Conservation (phyloP, 2,888 invertebrate genomes). For the Tortrix viridana region DNA sequence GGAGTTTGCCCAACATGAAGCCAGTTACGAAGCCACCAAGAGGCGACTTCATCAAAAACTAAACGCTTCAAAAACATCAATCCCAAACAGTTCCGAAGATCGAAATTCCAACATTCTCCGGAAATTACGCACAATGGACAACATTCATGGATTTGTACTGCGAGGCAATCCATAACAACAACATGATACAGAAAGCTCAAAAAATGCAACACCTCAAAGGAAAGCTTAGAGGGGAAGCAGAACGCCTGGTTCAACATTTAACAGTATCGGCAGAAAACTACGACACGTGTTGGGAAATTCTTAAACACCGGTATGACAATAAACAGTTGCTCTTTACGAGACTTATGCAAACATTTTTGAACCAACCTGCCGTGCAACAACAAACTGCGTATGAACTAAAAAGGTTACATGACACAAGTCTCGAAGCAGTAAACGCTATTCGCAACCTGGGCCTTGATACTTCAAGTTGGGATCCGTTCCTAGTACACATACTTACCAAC, state of each 20-base stretch:
- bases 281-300: constrained; percentile 39
- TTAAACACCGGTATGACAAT: constrained; percentile 39
- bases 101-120: constrained; percentile 21
- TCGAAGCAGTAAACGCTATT: neutral
- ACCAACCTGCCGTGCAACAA: neutral
- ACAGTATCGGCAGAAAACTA: constrained; percentile 40
- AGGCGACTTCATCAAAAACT: constrained; percentile 1
- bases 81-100: constrained; percentile 14
- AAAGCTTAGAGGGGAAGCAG: constrained; percentile 38
- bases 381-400: neutral
- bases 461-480: neutral
- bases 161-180: constrained; percentile 26
- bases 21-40: constrained; percentile 1
- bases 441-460: neutral
- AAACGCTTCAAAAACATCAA: neutral
- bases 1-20: constrained; percentile 1
- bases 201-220: constrained; percentile 37
- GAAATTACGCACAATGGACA: constrained; percentile 17
- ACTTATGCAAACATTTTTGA: constrained; percentile 34
- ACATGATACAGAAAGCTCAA: constrained; percentile 17
- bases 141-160: constrained; percentile 26
- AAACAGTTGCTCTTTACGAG: constrained; percentile 39
- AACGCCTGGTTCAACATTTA: constrained; percentile 40
- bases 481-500: neutral
- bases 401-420: neutral